phyloP scores from a whole-genome alignment of 2,888 invertebrate species.

The Acleris holmiana region DNA sequence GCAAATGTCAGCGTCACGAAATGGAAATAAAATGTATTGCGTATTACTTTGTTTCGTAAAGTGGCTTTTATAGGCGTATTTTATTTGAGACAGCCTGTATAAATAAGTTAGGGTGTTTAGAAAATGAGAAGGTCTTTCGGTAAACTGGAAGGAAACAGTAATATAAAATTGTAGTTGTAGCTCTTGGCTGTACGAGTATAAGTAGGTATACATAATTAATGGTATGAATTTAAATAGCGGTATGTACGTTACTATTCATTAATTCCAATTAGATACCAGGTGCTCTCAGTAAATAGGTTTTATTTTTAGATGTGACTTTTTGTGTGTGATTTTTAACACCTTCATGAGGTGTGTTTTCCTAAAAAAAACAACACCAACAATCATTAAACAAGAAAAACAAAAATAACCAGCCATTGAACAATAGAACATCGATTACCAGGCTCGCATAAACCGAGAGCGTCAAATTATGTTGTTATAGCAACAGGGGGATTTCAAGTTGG shows the following conservation, averaged over 20 bases:
- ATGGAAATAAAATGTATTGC: conserved; percentile 37
- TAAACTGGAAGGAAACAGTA: too few species aligned
- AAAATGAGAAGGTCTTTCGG: background rate
- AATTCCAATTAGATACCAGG: too few species aligned
- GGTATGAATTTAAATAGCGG: too few species aligned
- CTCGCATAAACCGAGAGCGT: conserved; percentile 49
- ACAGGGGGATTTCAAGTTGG: conserved; percentile 50
- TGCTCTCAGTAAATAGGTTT: too few species aligned
- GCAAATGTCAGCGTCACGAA: conserved; percentile 25
- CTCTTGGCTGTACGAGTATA: too few species aligned
- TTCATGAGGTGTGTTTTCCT: too few species aligned
- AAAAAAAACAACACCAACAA: too few species aligned
- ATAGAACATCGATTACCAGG: conserved; percentile 46
- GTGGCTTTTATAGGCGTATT: conserved; percentile 12
- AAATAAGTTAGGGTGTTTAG: background rate
- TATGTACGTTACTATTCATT: too few species aligned
- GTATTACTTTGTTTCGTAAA: conserved; percentile 19
- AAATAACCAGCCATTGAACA: conserved; percentile 23
- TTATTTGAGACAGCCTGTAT: background rate
- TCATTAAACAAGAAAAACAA: conserved; percentile 18
- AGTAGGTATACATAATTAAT: too few species aligned
- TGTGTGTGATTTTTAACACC: too few species aligned
- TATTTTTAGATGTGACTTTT: too few species aligned
- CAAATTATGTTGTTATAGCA: conserved; percentile 58
- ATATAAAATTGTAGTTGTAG: too few species aligned